These are phyloP conservation scores for Melanotus villosus DNA, from an alignment of 2,888 invertebrate genomes.

Conservation along the genomic window DNA sequence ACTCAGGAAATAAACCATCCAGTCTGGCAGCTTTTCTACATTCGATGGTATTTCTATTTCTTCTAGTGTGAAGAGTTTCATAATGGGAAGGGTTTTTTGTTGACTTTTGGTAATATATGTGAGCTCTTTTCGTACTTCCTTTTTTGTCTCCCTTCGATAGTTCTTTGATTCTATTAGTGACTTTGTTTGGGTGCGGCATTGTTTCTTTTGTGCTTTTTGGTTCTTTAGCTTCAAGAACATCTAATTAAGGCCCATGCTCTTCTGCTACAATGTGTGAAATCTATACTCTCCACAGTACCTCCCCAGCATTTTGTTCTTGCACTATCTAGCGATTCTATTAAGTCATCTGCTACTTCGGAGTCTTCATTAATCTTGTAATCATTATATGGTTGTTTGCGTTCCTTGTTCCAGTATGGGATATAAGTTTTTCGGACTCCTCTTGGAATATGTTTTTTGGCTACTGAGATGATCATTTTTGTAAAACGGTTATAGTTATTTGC, in stretches of 20 bases:
- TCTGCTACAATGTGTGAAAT: not conserved
- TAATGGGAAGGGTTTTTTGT: not conserved
- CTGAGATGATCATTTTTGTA: slow-evolving; percentile 3
- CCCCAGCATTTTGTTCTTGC: not conserved
- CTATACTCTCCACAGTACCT: not conserved
- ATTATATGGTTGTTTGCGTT: not conserved
- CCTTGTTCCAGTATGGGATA: not conserved
- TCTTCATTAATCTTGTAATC: not conserved
- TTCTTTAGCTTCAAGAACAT: not conserved
- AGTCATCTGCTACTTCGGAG: not conserved
- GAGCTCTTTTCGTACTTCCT: not conserved
- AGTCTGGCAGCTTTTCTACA: not conserved
- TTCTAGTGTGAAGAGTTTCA: not conserved
- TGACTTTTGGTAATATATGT: not conserved
- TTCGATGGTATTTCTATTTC: not conserved
- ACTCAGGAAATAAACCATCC: not conserved
- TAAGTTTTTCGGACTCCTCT: slow-evolving; percentile 1
- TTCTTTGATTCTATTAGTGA: not conserved
- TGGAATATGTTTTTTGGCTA: not conserved
- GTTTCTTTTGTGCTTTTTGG: not conserved
- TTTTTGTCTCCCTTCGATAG: not conserved
- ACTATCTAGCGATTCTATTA: not conserved
- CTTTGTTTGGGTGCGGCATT: not conserved
- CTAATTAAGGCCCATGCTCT: not conserved
- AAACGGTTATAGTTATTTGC: not conserved